These are phyloP conservation scores for Xyliphius kryptos DNA, from an alignment of 2,113 vertebrate species.

Conservation along the genomic window DNA sequence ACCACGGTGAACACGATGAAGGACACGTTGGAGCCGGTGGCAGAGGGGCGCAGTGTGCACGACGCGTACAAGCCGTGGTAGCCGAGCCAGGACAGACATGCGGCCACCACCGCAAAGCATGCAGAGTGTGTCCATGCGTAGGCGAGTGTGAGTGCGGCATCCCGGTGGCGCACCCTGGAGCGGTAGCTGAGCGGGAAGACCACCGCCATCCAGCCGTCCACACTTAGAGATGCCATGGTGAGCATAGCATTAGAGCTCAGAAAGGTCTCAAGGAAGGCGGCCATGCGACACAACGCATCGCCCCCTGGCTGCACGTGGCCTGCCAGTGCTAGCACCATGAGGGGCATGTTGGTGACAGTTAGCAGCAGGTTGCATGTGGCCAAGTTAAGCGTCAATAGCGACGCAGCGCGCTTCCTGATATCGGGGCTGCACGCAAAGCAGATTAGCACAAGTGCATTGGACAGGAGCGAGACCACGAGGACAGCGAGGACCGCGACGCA, in stretches of 20 bases:
- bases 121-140: slow-evolving; percentile 94
- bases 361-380: slow-evolving; percentile 95
- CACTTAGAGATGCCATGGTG: slow-evolving; percentile 94
- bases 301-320: slow-evolving; percentile 67
- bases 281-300: slow-evolving; percentile 73
- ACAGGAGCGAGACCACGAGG: slow-evolving; percentile 86
- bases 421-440: slow-evolving; percentile 87
- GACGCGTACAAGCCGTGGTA: slow-evolving; percentile 91
- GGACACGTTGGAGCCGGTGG: slow-evolving; percentile 61
- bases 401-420: slow-evolving; percentile 90
- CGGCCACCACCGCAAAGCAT: slow-evolving; percentile 81
- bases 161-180: slow-evolving; percentile 85
- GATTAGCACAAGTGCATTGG: slow-evolving; percentile 94
- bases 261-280: slow-evolving; percentile 94
- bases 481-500: slow-evolving; percentile 55
- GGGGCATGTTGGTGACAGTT: slow-evolving; percentile 89
- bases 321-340: slow-evolving; percentile 85
- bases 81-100: slow-evolving; percentile 87
- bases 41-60: slow-evolving; percentile 78
- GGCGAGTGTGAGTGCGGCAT: slow-evolving; percentile 80
- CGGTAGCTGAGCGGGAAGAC: slow-evolving; percentile 93
- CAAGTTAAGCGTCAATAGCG: slow-evolving; percentile 94
- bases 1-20: slow-evolving; percentile 80
- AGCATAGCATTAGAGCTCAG: slow-evolving; percentile 92
- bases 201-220: slow-evolving; percentile 95